Evolutionary conservation across 2,797 vertebrate genomes (phyloP), one percentile per base, ranked within the genome.

Genomic region (Diceros bicornis): DNA sequence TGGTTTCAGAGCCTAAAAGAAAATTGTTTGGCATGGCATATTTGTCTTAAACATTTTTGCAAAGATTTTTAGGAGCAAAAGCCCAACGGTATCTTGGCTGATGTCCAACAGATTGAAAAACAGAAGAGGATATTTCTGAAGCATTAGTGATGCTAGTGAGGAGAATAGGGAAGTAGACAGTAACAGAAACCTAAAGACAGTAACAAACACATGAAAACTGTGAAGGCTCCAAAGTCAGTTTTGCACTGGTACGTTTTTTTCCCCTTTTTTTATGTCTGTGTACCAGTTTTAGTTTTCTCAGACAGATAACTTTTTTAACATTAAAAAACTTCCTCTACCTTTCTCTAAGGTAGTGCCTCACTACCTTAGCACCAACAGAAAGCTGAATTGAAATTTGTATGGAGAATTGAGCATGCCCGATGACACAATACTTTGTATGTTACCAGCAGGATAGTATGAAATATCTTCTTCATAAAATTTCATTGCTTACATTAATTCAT

Each of bases 391-490:
- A 96, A 81, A 82, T 91, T 8, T 86, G 0, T n/a, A 52, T 77
- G 21, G 93, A 69, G 32, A 89, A 85, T 2, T 44, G 16, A 57
- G 4, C 8, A 34, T 50, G 62, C 2, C 6, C 2, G 9, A 20
- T 17, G 83, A 81, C 6, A 11, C 37, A 84, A 55, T 25, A 41
- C 4, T 91, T 44, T 16, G 6, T 68, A 79, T 44, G 18, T 47
- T 94, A 55, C 11, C 32, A 82, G 11, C 12, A 85, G 14, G 21
- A 27, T 89, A 66, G 50, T 62, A 82, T 27, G 3, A n/a, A 90
- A 37, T 69, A 77, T 72, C 10, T 88, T 94, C 14, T 86, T 77
- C 82, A 86, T 82, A 10, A 85, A 89, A 95, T 95, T 85, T 91
- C 23, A 44, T 78, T 83, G 12, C 17, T 91, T 88, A 50, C 37